Base-by-base conservation (phyloP, 2,888 invertebrate genomes). In the Agriopis leucophaearia region DNA sequence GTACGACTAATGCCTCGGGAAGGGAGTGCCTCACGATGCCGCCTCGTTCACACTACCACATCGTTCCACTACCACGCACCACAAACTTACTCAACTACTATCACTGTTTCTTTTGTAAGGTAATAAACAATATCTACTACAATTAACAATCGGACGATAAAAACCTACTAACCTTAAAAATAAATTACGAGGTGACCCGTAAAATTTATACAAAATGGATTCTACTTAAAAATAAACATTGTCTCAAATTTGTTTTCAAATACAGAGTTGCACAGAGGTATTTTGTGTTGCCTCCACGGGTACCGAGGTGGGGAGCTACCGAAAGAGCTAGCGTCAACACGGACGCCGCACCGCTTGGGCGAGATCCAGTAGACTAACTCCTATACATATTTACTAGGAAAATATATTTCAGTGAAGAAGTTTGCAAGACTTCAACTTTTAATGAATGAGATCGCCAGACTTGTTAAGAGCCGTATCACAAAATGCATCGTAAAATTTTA, bases 101-200 rank as follows among this genome's bases (percentile, higher is more conserved):
- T 94, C 94, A 94, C 94, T 90, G 92, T 92, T 92, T 88, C 78
- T 82, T 72, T 74, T 48, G 90, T 86, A 87, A 85, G 87, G 88
- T 88, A 90, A 88, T 85, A 84, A 88, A 87, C 80, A 85, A 74
- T 70, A 85, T 88, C 87, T 85, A 90, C 85, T 84, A 90, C 83
- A 87, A 85, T 87, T 76, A 3, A 79, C 85, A 88, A 88, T 87
- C 85, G 85, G 87, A 87, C 85, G 82, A 89, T 88, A 90, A 76
- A n/a, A 89, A 88, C 89, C 89, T 91, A 90, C 89, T 91, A 90
- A 87, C 88, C 91, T 92, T 94, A 94, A 89, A 92, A 90, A 89
- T 89, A 91, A 90, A 89, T 86, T 88, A 90, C 88, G 88, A 90
- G 85, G 80, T 82, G 84, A 90, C 88, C 90, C 90, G 88, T 88